phyloP scores from a whole-genome alignment of 2,888 invertebrate species.

The Sinelater perroti region DNA sequence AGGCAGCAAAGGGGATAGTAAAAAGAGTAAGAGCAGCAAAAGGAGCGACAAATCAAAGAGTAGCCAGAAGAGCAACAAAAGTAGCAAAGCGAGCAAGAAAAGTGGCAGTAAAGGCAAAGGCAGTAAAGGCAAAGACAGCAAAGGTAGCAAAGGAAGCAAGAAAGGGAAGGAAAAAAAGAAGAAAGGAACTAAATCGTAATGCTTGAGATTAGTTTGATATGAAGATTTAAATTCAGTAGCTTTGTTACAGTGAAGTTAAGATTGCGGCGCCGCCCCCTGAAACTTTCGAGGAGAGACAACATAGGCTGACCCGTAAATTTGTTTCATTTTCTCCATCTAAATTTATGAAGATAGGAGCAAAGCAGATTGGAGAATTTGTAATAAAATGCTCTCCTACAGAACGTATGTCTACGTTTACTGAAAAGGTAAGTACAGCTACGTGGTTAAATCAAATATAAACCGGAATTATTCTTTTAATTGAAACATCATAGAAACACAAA shows the following conservation, averaged over 20 bases:
- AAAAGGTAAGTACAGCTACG: conserved; percentile 47
- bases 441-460: too few relatives aligned
- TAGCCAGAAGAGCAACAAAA: conserved; percentile 4
- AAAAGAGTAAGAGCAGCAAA: conserved; percentile 17
- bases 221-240: too few relatives aligned
- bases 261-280: conserved; percentile 30
- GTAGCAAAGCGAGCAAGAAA: conserved; percentile 18
- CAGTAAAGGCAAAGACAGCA: conserved; percentile 29
- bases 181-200: neutral
- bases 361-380: conserved; percentile 53
- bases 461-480: conserved; percentile 1
- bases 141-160: conserved; percentile 37
- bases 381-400: conserved; percentile 56
- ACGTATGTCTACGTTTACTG: conserved; percentile 53
- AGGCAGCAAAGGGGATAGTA: conserved; percentile 27
- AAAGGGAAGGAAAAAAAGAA: conserved; percentile 1
- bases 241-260: neutral
- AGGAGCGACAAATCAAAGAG: neutral
- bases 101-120: conserved; percentile 27
- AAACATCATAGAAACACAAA: too few relatives aligned
- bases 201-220: neutral
- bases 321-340: conserved; percentile 53
- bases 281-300: conserved; percentile 36
- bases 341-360: conserved; percentile 50
- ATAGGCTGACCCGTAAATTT: conserved; percentile 40